Evolutionary conservation across 2,113 vertebrate genomes (phyloP), one percentile per base, ranked within the genome.

Genomic region (Sebastes fasciatus): DNA sequence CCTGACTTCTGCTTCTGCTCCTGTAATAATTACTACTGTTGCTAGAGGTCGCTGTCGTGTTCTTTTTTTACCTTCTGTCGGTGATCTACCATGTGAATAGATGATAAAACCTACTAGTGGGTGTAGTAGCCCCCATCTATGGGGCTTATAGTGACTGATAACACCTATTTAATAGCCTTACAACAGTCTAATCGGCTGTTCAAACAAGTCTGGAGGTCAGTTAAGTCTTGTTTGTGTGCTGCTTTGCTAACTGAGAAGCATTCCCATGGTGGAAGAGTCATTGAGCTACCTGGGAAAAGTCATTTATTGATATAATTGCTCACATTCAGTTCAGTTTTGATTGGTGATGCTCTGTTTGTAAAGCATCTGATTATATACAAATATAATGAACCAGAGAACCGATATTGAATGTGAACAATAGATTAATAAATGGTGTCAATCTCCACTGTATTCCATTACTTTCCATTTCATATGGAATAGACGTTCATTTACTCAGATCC

Each of bases 231-330:
- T 21, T 3, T 68, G 66, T 43, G 26, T 34, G 14, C 52, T 26
- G 34, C 23, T 57, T 58, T 61, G 16, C 12, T 11, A 55, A 69
- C 3, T 23, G 17, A 46, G 21, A n/a, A 26, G 34, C 79, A 70
- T 69, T 71, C 58, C 16, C 13, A 58, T n/a, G 2, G 11, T 52
- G 68, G 11, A 51, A 8, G 17, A 74, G 58, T 71, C 17, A 1
- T 14, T 14, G 9, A 69, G 21, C 63, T 26, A 16, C 19, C n/a
- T 45, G 26, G 26, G 10, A 71, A 65, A 61, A 78, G 21, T 55
- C 17, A 83, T 88, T 79, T 77, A 89, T 80, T 70, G 71, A 91
- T 83, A 55, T 46, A 86, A 75, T 23, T 85, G 86, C 79, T 88
- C 84, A 83, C 79, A 81, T 79, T 82, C 80, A 85, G 73, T 64